Evolutionary conservation across 2,888 invertebrate genomes (phyloP).

Genomic region (Thereva nobilitata): DNA sequence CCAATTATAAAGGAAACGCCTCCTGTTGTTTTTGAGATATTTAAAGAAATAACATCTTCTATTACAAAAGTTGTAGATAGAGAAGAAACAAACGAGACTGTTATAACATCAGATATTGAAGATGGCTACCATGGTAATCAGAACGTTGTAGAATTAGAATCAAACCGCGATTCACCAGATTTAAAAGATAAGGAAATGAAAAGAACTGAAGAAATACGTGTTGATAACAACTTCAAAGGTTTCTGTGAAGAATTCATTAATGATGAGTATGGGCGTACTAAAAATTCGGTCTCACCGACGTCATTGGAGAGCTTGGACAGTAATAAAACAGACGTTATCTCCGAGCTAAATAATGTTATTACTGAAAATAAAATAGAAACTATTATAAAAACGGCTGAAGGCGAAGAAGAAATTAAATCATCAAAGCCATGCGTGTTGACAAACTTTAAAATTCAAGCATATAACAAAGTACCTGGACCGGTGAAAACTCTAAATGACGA

Average conservation of each 20-base stretch:
- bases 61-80: not conserved
- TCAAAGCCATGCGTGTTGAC: slow-evolving; percentile 52
- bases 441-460: slow-evolving; percentile 52
- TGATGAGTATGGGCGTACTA: not conserved
- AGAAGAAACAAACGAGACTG: not conserved
- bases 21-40: slow-evolving; percentile 33
- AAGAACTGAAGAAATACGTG: not conserved
- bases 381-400: slow-evolving; percentile 47
- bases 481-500: slow-evolving; percentile 34
- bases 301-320: slow-evolving; percentile 20
- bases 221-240: not conserved
- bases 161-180: slow-evolving; percentile 13
- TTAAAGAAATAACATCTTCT: not conserved
- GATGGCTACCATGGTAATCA: slow-evolving; percentile 44
- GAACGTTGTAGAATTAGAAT: too few relatives aligned
- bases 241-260: not conserved
- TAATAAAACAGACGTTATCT: slow-evolving; percentile 48
- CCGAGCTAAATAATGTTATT: slow-evolving; percentile 50
- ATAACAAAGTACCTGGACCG: slow-evolving; percentile 11
- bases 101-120: slow-evolving; percentile 47
- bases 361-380: slow-evolving; percentile 50
- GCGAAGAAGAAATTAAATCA: slow-evolving; percentile 47
- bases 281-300: not conserved
- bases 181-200: not conserved
- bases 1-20: slow-evolving; percentile 24